phyloP scores from a whole-genome alignment of 2,113 vertebrate genomes.

The Calidris pugnax region DNA sequence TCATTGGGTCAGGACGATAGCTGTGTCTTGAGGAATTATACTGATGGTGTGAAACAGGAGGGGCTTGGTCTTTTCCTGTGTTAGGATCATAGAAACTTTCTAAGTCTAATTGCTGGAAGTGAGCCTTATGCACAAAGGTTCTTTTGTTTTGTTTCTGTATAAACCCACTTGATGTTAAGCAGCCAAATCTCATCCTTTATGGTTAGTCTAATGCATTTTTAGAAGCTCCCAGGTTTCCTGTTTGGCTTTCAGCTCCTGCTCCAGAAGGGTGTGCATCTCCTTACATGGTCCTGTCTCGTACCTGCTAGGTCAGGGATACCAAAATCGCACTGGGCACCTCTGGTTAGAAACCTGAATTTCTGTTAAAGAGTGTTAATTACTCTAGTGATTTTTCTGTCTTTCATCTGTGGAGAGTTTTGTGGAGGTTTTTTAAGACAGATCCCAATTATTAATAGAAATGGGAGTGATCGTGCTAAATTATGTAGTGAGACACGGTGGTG shows the following conservation, averaged over 20 bases:
- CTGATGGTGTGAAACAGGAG: background rate
- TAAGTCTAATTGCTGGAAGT: background rate
- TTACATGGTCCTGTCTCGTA: conserved; percentile 4
- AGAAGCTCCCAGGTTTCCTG: background rate
- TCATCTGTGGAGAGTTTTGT: background rate
- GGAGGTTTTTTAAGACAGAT: background rate
- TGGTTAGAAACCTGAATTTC: background rate
- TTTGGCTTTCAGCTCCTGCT: background rate
- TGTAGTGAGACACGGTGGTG: background rate
- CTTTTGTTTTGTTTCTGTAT: conserved; percentile 46
- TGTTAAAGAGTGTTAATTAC: background rate
- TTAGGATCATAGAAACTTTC: background rate
- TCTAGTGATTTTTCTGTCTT: background rate
- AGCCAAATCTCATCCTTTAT: conserved; percentile 16
- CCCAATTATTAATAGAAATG: background rate
- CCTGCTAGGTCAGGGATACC: background rate
- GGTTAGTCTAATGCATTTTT: background rate
- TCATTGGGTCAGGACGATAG: background rate
- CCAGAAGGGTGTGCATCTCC: background rate
- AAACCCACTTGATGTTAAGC: conserved; percentile 23
- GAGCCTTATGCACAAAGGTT: background rate
- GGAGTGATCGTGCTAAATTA: background rate
- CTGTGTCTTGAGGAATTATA: background rate
- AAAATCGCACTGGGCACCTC: background rate
- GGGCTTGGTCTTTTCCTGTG: background rate